Evolutionary conservation across 2,888 invertebrate genomes (phyloP).

Genomic region (Sesia bembeciformis): DNA sequence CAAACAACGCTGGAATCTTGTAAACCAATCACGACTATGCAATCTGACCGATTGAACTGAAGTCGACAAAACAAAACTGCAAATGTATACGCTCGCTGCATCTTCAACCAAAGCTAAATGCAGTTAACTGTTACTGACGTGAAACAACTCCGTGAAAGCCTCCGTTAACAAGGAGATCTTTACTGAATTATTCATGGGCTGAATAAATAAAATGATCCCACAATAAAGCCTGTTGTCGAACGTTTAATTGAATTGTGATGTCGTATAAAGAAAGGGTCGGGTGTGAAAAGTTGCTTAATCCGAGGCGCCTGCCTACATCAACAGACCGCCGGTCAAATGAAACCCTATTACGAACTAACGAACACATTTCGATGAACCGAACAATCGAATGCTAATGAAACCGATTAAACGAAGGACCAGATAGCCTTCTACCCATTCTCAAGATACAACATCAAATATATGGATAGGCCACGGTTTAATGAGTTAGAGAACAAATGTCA

Average conservation of each 20-base stretch:
- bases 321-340: constrained; percentile 1
- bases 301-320: constrained; percentile 1
- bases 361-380: constrained; percentile 2
- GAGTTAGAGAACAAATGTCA: no score
- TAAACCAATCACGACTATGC: background rate
- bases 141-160: background rate
- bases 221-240: constrained; percentile 34
- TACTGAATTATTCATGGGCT: constrained; percentile 40
- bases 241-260: constrained; percentile 49
- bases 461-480: no score
- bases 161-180: constrained; percentile 29
- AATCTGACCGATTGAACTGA: background rate
- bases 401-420: background rate
- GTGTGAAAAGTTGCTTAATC: constrained; percentile 27
- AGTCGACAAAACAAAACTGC: background rate
- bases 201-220: constrained; percentile 40
- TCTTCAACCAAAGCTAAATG: constrained; percentile 10
- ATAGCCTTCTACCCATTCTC: no score
- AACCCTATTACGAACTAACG: constrained; percentile 5
- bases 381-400: background rate
- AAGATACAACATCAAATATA: no score
- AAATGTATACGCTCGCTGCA: constrained; percentile 4
- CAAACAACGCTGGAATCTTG: background rate
- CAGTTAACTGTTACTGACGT: constrained; percentile 12
- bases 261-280: constrained; percentile 35